Evolutionary conservation across 2,888 invertebrate genomes (phyloP).

Genomic region (Orchesella flavescens): DNA sequence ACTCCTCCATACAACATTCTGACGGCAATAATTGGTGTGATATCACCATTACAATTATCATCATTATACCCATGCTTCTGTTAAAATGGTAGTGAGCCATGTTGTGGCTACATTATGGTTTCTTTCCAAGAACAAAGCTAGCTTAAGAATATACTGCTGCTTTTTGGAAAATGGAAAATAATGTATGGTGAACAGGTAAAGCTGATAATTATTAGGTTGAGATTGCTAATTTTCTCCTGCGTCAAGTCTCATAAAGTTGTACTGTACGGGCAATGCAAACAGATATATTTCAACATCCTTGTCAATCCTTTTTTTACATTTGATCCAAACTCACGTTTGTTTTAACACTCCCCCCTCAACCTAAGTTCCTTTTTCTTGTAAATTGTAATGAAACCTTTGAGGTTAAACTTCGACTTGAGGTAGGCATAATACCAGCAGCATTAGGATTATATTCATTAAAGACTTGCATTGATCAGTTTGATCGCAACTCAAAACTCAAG

Average conservation of each 20-base stretch:
- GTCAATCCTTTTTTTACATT: constrained; percentile 30
- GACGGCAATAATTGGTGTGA: constrained; percentile 13
- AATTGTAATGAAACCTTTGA: too few species aligned
- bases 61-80: neutral
- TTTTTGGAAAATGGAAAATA: constrained; percentile 41
- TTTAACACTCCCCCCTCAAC: neutral
- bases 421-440: too few species aligned
- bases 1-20: too few species aligned
- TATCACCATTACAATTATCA: constrained; percentile 12
- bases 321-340: constrained; percentile 16
- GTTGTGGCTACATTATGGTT: too few species aligned
- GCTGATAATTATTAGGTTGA: constrained; percentile 29
- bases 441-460: too few species aligned
- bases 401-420: too few species aligned
- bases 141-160: neutral
- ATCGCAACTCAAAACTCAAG: too few species aligned
- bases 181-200: constrained; percentile 22
- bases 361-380: too few species aligned
- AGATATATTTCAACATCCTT: constrained; percentile 40
- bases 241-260: neutral
- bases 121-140: constrained; percentile 34
- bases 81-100: neutral
- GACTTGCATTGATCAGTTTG: too few species aligned
- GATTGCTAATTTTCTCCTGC: constrained; percentile 39
- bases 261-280: too few species aligned